Base-by-base conservation (phyloP, 35 echinoderm and acorn worm genomes). In the Strongylocentrotus purpuratus region DNA sequence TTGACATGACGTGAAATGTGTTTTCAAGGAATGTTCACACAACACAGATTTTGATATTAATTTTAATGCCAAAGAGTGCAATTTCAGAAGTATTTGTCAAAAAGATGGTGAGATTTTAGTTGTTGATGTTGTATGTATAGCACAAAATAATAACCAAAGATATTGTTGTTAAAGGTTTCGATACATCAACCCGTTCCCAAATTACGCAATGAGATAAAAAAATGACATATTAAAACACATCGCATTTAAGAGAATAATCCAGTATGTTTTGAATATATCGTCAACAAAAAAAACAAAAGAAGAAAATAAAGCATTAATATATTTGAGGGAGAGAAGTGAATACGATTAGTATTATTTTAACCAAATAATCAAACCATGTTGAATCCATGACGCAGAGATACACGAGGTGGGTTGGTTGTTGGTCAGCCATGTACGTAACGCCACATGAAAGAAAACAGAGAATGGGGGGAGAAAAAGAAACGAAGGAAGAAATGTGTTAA, bases 361-460 rank as follows among this genome's bases (percentile, higher is more conserved):
- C 87, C 33, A 89, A 89, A 17, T 41, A 45, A 18, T 41, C 87
- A 89, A 89, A 89, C 87, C 87, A 28, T 89, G 87, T 89, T 89
- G 65, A 78, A 78, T 41, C 87, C 87, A 45, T 89, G 87, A 89
- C 33, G 13, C 33, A 33, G 65, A 28, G 65, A 28, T 78, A 7
- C 45, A 46, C 14, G 33, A 89, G 0, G 87, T 11, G 87, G 33
- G 31, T 33, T 46, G 45, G 32, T 89, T 33, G 32, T 46, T 18
- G 10, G 32, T 46, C 33, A 89, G 87, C 87, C 87, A 89, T 0
- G 33, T 18, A 18, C 11, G 5, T 7, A 46, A 33, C 87, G 9
- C 31, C 87, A 89, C 87, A 89, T 89, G 87, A 89, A 89, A 89
- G 87, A 89, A 46, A 89, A 89, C 87, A 89, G 87, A 89, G 87